These are phyloP conservation scores for Liasis olivaceus DNA, from an alignment of 2,797 vertebrate species.

Conservation along the genomic window DNA sequence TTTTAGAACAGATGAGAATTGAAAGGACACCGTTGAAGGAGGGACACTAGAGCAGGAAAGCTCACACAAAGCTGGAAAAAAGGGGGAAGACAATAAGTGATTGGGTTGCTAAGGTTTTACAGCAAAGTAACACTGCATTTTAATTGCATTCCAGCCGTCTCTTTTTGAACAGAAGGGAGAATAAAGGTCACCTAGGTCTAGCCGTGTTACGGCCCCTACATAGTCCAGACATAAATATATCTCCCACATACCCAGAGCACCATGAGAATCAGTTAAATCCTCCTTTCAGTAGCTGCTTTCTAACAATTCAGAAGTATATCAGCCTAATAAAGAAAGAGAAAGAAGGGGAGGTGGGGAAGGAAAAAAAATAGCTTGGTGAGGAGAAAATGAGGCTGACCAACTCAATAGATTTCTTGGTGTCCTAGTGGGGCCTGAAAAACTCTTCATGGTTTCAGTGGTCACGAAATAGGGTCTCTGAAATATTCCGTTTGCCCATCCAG, in stretches of 20 bases:
- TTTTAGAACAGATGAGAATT: conserved; percentile 26
- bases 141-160: conserved; percentile 67
- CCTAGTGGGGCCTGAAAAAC: conserved; percentile 68
- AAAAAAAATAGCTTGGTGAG: conserved; percentile 49
- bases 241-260: conserved; percentile 53
- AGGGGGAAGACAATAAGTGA: conserved; percentile 41
- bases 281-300: conserved; percentile 70
- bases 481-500: conserved; percentile 62
- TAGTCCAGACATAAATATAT: conserved; percentile 60
- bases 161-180: conserved; percentile 59
- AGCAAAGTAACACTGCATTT: conserved; percentile 58
- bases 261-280: conserved; percentile 70
- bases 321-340: conserved; percentile 56
- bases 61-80: conserved; percentile 23
- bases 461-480: conserved; percentile 50
- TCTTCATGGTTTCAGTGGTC: conserved; percentile 68
- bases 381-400: conserved; percentile 64
- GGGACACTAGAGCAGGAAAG: conserved; percentile 29
- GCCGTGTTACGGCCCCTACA: conserved; percentile 50
- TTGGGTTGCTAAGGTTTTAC: conserved; percentile 51
- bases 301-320: conserved; percentile 75
- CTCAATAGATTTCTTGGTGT: conserved; percentile 67
- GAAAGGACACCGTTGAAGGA: conserved; percentile 45
- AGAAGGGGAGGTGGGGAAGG: conserved; percentile 4
- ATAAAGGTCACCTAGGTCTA: conserved; percentile 62